These are phyloP conservation scores for Apodemia hepburni DNA, from an alignment of 2,888 invertebrate species.

Conservation along the genomic window DNA sequence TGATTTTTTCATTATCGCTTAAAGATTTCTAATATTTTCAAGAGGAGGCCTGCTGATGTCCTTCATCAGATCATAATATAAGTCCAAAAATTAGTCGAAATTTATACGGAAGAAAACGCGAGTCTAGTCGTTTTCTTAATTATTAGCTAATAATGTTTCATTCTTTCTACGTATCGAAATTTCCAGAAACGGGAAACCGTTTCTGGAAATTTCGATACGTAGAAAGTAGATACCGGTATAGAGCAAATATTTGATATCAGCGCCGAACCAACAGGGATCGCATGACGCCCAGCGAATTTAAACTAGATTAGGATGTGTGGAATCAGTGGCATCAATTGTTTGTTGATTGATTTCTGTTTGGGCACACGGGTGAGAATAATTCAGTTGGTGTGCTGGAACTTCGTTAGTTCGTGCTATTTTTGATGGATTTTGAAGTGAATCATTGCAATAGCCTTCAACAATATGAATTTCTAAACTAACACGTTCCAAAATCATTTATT, in stretches of 20 bases:
- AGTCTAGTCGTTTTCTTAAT: too few species aligned
- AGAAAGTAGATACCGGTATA: not conserved
- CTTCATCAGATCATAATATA: too few species aligned
- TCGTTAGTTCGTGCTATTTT: conserved; percentile 2
- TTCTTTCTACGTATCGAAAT: not conserved
- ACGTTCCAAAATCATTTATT: too few species aligned
- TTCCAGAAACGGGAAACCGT: conserved; percentile 1
- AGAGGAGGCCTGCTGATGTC: too few species aligned
- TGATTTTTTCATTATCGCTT: too few species aligned
- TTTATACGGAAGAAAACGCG: too few species aligned
- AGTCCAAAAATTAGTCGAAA: too few species aligned
- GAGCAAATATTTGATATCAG: conserved; percentile 11
- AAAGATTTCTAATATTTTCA: too few species aligned
- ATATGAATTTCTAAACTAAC: not conserved
- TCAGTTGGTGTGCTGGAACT: conserved; percentile 4
- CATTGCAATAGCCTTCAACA: not conserved
- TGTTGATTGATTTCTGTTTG: conserved; percentile 6
- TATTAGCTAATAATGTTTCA: too few species aligned
- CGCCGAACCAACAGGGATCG: not conserved
- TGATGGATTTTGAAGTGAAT: not conserved
- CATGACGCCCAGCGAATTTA: not conserved
- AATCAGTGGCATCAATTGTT: conserved; percentile 11
- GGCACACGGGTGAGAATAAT: not conserved
- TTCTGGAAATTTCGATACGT: too few species aligned
- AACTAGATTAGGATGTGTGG: conserved; percentile 11